These are phyloP conservation scores for Galeopsomyia nigrocyanea DNA, from an alignment of 2,888 invertebrate genomes.

Conservation along the genomic window DNA sequence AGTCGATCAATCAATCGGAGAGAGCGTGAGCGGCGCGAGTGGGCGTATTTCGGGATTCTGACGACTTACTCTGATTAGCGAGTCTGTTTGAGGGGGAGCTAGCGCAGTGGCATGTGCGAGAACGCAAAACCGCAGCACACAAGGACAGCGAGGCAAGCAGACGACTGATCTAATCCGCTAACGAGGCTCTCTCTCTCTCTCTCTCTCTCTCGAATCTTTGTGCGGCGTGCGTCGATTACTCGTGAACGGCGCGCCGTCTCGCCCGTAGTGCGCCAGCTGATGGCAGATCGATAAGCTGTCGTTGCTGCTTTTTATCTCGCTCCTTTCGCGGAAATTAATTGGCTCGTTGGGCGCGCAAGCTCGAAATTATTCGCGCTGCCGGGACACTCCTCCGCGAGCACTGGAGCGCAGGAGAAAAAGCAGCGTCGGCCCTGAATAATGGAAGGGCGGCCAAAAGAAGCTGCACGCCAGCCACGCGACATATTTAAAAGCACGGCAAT, in stretches of 20 bases:
- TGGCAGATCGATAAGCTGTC: conserved; percentile 3
- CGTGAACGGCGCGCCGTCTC: not conserved
- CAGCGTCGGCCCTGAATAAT: conserved; percentile 37
- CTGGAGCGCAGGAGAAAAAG: not conserved
- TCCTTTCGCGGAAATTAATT: conserved; percentile 17
- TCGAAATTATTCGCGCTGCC: conserved; percentile 19
- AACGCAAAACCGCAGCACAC: no score
- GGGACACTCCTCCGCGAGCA: not conserved
- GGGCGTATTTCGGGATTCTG: conserved; percentile 50
- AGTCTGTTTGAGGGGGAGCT: conserved; percentile 52
- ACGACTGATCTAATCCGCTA: conserved; percentile 65
- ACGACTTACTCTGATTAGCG: conserved; percentile 54
- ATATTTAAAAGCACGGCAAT: conserved; percentile 31
- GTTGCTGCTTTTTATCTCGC: not conserved
- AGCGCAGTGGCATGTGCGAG: not conserved
- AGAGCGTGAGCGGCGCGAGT: not conserved
- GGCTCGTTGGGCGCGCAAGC: conserved; percentile 11
- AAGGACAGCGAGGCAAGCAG: conserved; percentile 32
- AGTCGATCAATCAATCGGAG: conserved; percentile 22
- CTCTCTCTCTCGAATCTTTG: no score
- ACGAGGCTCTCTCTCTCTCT: no score
- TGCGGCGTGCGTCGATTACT: no score
- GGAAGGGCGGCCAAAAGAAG: conserved; percentile 5
- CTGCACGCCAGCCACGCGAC: conserved; percentile 5
- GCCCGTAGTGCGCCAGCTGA: not conserved